Evolutionary conservation across 2,797 vertebrate genomes (phyloP), one percentile per base, ranked within the genome.

Genomic region (Chromis chromis): DNA sequence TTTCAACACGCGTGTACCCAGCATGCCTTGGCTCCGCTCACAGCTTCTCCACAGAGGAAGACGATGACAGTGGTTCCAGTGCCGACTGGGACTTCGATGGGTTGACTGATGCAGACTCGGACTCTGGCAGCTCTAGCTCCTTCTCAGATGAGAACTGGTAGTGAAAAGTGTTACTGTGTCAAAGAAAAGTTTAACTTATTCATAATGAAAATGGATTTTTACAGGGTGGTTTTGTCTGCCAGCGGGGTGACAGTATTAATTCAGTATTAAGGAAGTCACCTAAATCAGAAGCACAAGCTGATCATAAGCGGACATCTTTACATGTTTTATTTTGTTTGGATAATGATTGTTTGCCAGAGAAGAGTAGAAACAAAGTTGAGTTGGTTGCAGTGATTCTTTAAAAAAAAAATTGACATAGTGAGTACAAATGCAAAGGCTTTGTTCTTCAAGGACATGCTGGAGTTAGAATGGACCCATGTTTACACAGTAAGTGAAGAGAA

Each of bases 51-150:
- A 95, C 95, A 9, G 96, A 96, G 82, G 96, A 96, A 78, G 96
- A 97, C n/a, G 95, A 96, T 1, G 95, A 96, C 79, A 96, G 96
- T 7, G 96, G 96, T 50, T 96, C 96, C 66, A 96, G 96, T n/a
- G 96, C 95, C 12, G 96, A 97, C 86, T 97, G 96, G 96, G 96
- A 96, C 90, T 93, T 96, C 57, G 95, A 96, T 6, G 96, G 95
- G 21, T 63, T 96, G 84, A 97, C 95, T 12, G 95, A 96, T 2
- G 93, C 94, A 5, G 96, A 96, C 82, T 96, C 95, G 0, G 95
- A 96, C 78, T 96, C 96, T 0, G 95, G 95, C 75, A 96, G 96
- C 87, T 96, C 96, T 1, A 96, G 95, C 88, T 97, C 96, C 0
- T 96, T 97, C 91, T 96, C 96, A 24, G 96, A 96, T 65, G 95